phyloP scores from a whole-genome alignment of 2,113 vertebrate species.

The Sisor rabdophorus region DNA sequence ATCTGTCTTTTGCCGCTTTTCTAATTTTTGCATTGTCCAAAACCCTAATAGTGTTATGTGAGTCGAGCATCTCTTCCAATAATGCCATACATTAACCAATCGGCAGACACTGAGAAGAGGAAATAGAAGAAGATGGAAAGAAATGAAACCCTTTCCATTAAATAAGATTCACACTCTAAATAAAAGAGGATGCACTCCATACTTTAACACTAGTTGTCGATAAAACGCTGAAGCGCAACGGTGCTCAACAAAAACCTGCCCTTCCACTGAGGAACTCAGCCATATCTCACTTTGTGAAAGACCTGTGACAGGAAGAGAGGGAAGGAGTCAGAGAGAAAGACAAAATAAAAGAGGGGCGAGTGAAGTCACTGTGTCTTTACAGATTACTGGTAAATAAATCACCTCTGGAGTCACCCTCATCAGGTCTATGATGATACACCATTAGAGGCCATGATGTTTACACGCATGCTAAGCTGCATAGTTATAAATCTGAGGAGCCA shows the following conservation, averaged over 20 bases:
- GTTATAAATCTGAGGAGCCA: neutral
- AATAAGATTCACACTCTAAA: conserved; percentile 51
- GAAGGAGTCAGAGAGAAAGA: neutral
- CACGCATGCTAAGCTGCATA: neutral
- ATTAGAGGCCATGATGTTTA: neutral
- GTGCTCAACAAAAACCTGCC: conserved; percentile 43
- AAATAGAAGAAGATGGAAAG: conserved; percentile 26
- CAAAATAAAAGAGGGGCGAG: neutral
- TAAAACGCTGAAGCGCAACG: conserved; percentile 41
- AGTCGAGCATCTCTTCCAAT: conserved; percentile 49
- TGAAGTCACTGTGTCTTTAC: neutral
- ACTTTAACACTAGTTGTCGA: conserved; percentile 45
- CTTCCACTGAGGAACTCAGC: conserved; percentile 21
- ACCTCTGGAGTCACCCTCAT: conserved; percentile 10
- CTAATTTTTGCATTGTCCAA: neutral
- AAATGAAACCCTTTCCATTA: conserved; percentile 50
- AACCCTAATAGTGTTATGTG: conserved; percentile 49
- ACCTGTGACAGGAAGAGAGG: conserved; percentile 21
- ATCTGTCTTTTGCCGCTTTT: conserved; percentile 4
- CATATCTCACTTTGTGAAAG: conserved; percentile 26
- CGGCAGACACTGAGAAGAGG: conserved; percentile 40
- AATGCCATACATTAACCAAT: conserved; percentile 57
- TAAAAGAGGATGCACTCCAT: conserved; percentile 44
- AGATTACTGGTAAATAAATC: conserved; percentile 6
- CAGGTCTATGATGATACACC: neutral